Evolutionary conservation across 2,113 vertebrate species (phyloP), one percentile per base, ranked within the genome.

Genomic region (Alaudala cheleensis): DNA sequence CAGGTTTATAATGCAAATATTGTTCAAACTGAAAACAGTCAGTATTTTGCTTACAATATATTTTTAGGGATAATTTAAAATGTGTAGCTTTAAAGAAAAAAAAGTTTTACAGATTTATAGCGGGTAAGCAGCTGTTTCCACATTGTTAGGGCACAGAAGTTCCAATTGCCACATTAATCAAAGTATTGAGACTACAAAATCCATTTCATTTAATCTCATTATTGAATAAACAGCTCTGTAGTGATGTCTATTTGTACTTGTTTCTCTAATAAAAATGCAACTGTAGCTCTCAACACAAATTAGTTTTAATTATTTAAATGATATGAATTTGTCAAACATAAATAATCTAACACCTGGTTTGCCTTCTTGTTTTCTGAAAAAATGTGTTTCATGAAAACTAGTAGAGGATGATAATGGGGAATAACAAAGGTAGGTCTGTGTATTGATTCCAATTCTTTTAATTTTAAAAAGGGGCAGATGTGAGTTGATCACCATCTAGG

Each of bases 231-330:
- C 96, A 97, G 93, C 96, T 98, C 97, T 98, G 97, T 98, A 97
- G 97, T 97, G 96, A 97, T 97, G 95, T 97, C 95, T 98, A 97
- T 98, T 98, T 98, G 97, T 98, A 98, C 97, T 97, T 98, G 96
- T 98, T 98, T 98, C 96, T 98, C 95, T 98, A 98, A 98, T 98
- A 98, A 98, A 98, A 97, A 98, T 98, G 96, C 97, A 98, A 97
- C 97, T 93, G 92, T 97, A 98, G 98, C 96, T 97, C 97, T 98
- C 97, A 97, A 97, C 95, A 97, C 96, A 97, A 98, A 98, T 98
- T 98, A 98, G 97, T 98, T 98, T 98, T 98, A 98, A 98, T 98
- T 97, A 98, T 98, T 98, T 98, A 98, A 98, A 98, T 98, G n/a
- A 95, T 97, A 97, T 95, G 90, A 98, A 96, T 97, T 97, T 98